Conservation (phyloP, 2,888 invertebrate genomes). For the Diloba caeruleocephala region DNA sequence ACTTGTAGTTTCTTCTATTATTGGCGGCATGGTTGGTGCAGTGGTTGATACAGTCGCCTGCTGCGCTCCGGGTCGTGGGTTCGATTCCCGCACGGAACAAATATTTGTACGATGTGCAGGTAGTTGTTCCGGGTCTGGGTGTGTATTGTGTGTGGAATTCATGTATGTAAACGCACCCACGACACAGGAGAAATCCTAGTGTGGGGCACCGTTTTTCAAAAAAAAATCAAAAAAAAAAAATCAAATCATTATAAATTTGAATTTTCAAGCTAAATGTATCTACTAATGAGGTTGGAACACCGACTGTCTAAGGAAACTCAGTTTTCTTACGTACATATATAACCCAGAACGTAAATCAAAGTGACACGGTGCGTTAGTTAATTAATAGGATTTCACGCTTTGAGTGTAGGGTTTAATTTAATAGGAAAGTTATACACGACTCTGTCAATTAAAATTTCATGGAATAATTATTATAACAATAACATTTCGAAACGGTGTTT, state of each 20-base stretch:
- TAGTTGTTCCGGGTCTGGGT: too few species aligned
- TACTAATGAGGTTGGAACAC: slow-evolving; percentile 72
- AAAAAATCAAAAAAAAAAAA: too few species aligned
- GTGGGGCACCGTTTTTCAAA: too few species aligned
- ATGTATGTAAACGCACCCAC: too few species aligned
- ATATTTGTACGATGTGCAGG: too few species aligned
- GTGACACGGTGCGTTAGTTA: slow-evolving; percentile 68
- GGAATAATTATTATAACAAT: slow-evolving; percentile 38
- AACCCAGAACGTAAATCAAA: slow-evolving; percentile 71
- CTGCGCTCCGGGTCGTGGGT: too few species aligned
- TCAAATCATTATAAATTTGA: slow-evolving; percentile 76
- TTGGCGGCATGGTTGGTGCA: too few species aligned
- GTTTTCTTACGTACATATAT: slow-evolving; percentile 54
- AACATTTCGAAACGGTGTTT: slow-evolving; percentile 36
- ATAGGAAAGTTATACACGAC: slow-evolving; percentile 62
- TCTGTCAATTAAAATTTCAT: slow-evolving; percentile 69
- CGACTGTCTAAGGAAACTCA: slow-evolving; percentile 58
- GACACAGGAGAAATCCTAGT: too few species aligned
- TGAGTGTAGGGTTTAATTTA: slow-evolving; percentile 62
- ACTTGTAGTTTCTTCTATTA: slow-evolving; percentile 80
- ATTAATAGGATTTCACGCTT: slow-evolving; percentile 74
- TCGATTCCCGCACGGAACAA: too few species aligned
- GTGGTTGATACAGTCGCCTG: too few species aligned
- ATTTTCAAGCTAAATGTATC: slow-evolving; percentile 72
- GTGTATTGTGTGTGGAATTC: too few species aligned